These are phyloP conservation scores for Chromobotia macracanthus DNA, from an alignment of 2,797 vertebrate genomes.

Conservation along the genomic window DNA sequence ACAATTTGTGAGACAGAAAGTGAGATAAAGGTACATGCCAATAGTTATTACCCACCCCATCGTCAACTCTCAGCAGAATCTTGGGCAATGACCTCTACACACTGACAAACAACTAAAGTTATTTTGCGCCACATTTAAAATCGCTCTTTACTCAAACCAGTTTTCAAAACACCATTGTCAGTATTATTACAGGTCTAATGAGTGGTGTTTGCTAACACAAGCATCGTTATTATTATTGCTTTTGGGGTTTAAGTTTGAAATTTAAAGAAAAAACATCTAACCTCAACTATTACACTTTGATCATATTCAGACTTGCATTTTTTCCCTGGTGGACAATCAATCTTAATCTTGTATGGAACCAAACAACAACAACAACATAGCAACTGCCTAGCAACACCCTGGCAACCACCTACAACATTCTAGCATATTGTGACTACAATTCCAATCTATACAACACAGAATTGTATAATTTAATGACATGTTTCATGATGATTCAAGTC, in stretches of 20 bases:
- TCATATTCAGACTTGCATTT: no score
- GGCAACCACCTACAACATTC: background rate
- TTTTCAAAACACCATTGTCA: conserved; percentile 2
- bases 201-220: background rate
- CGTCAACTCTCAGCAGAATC: background rate
- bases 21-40: background rate
- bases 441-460: conserved; percentile 9
- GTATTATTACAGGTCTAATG: background rate
- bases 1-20: conserved; percentile 24
- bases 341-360: no score
- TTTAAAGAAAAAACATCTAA: no score
- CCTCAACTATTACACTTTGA: no score
- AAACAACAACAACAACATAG: no score
- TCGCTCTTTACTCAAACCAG: background rate
- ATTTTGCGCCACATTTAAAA: background rate
- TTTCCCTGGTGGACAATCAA: no score
- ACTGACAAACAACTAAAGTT: background rate
- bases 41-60: background rate
- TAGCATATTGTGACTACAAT: conserved; percentile 1
- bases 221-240: background rate
- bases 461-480: conserved; percentile 8
- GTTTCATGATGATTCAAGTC: background rate
- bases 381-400: background rate
- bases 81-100: conserved; percentile 11
- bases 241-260: no score